These are phyloP conservation scores for Aspidiotus rigidus DNA, from an alignment of 2,888 invertebrate species.

Conservation along the genomic window DNA sequence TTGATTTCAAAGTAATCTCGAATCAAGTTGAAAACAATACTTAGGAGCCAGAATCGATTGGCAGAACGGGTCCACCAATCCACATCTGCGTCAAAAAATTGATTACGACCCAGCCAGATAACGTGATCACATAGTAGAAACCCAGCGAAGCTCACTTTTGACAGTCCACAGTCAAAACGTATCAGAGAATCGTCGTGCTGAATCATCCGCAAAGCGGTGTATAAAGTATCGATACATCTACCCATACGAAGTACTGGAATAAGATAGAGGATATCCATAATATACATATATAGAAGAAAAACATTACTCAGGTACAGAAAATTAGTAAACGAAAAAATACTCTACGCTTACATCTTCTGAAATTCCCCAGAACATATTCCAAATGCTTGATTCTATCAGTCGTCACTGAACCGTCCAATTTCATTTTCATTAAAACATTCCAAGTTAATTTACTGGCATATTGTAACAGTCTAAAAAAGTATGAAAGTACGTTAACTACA, in stretches of 20 bases:
- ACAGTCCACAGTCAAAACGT: slow-evolving; percentile 62
- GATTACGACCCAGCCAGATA: slow-evolving; percentile 71
- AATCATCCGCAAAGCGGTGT: slow-evolving; percentile 61
- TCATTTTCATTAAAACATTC: slow-evolving; percentile 58
- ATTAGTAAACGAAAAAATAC: not conserved
- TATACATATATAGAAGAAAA: slow-evolving; percentile 38
- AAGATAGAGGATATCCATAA: too few species aligned
- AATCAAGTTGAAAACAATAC: slow-evolving; percentile 54
- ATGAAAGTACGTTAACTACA: too few species aligned
- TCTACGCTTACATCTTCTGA: slow-evolving; percentile 64
- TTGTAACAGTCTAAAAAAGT: slow-evolving; percentile 58
- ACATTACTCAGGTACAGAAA: not conserved
- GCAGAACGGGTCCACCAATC: slow-evolving; percentile 65
- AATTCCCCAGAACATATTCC: slow-evolving; percentile 73
- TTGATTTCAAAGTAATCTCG: slow-evolving; percentile 78
- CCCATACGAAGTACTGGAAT: slow-evolving; percentile 72
- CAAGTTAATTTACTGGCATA: slow-evolving; percentile 71
- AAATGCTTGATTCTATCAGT: slow-evolving; percentile 57
- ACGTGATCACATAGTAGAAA: slow-evolving; percentile 79
- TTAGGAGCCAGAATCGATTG: slow-evolving; percentile 47
- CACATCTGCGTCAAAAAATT: slow-evolving; percentile 56
- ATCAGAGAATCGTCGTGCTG: slow-evolving; percentile 63
- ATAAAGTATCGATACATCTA: slow-evolving; percentile 69
- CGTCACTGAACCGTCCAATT: too few species aligned
- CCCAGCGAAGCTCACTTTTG: slow-evolving; percentile 67